Percentiles rank a stretch among this genome's conserved stretches.
Conservation (phyloP, 1,140 invertebrate genomes). For the Anastrepha ludens region DNA sequence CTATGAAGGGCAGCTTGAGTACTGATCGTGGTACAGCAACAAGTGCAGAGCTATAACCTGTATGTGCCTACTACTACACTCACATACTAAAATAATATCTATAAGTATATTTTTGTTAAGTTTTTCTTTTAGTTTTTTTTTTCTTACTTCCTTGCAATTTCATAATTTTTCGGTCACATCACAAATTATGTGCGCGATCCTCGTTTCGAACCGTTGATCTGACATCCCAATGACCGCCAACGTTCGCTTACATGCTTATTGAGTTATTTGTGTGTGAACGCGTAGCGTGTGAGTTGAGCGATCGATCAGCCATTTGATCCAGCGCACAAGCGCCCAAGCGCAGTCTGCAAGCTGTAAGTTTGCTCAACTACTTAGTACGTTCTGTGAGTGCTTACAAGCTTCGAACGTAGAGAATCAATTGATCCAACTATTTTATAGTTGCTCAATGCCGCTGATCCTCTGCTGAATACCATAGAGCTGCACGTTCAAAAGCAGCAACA, state of each 20-base stretch:
- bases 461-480: not conserved
- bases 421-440: constrained; percentile 48
- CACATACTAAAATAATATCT: too few species aligned
- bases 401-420: constrained; percentile 29
- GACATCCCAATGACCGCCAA: not conserved
- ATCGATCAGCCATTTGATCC: constrained; percentile 42
- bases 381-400: not conserved
- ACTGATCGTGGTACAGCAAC: not conserved
- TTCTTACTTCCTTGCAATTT: not conserved
- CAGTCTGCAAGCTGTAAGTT: constrained; percentile 1
- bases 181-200: constrained; percentile 25
- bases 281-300: constrained; percentile 42
- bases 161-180: constrained; percentile 50
- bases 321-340: not conserved
- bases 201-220: not conserved
- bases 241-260: constrained; percentile 33
- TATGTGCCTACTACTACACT: not conserved
- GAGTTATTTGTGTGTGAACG: constrained; percentile 47
- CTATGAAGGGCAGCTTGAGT: not conserved
- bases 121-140: not conserved
- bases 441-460: constrained; percentile 29
- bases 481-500: constrained; percentile 5
- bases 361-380: constrained; percentile 12
- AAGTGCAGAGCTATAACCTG: not conserved
- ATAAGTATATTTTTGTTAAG: not conserved